These are phyloP conservation scores for Buathra laborator DNA, from an alignment of 2,888 invertebrate genomes.

Conservation along the genomic window DNA sequence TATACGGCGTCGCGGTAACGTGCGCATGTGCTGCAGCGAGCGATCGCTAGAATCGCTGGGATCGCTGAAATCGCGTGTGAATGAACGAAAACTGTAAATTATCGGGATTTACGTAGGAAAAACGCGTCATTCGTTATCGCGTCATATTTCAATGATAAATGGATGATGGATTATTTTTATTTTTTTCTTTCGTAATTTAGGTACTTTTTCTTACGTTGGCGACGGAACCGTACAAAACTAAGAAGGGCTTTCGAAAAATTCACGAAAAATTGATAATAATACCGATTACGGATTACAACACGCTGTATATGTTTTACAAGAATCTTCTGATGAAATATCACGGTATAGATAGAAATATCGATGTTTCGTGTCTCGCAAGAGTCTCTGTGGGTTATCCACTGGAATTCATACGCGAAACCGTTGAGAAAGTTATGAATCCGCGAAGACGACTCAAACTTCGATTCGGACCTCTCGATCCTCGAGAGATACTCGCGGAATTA, in stretches of 20 bases:
- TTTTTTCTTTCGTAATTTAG: constrained; percentile 72
- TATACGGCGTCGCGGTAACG: constrained; percentile 57
- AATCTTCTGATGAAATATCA: constrained; percentile 88
- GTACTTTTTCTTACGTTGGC: constrained; percentile 89
- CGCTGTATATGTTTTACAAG: constrained; percentile 87
- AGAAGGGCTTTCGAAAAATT: constrained; percentile 86
- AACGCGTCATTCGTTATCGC: constrained; percentile 8
- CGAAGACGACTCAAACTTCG: constrained; percentile 86
- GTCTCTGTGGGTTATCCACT: constrained; percentile 87
- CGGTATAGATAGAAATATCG: constrained; percentile 87
- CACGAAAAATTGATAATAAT: constrained; percentile 87
- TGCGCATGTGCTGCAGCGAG: constrained; percentile 44
- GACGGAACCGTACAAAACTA: constrained; percentile 87
- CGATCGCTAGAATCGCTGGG: constrained; percentile 7
- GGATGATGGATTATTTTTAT: not conserved
- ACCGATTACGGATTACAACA: constrained; percentile 88
- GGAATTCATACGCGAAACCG: constrained; percentile 85
- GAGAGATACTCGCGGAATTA: constrained; percentile 86
- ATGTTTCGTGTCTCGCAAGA: constrained; percentile 87
- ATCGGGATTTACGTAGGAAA: not conserved
- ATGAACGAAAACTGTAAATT: constrained; percentile 26
- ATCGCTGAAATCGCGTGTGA: constrained; percentile 26
- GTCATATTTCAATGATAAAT: constrained; percentile 2
- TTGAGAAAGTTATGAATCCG: constrained; percentile 85
- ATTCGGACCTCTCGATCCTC: constrained; percentile 86